phyloP scores from a whole-genome alignment of 2,797 vertebrate genomes.

The Sebastolobus alascanus region DNA sequence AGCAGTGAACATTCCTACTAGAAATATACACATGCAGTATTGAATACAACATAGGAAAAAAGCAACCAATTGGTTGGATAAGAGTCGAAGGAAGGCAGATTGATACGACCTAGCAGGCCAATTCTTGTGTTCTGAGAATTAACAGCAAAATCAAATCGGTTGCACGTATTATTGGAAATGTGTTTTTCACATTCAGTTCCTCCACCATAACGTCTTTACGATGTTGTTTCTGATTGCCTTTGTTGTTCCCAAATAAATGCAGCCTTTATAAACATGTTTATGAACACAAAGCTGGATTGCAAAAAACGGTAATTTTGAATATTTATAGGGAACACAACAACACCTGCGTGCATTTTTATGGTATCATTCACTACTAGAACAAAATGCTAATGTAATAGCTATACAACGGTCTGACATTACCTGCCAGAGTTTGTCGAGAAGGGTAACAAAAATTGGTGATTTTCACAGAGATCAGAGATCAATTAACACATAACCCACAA shows the following conservation, averaged over 20 bases:
- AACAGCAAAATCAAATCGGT: background rate
- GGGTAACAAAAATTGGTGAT: background rate
- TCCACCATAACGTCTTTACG: background rate
- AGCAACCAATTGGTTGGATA: background rate
- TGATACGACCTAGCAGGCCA: background rate
- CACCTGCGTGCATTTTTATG: background rate
- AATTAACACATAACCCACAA: background rate
- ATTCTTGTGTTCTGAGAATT: background rate
- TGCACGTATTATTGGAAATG: background rate
- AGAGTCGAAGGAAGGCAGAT: background rate
- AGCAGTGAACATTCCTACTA: background rate
- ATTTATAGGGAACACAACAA: background rate
- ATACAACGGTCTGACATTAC: background rate
- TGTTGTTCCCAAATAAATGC: background rate
- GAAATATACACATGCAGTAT: background rate
- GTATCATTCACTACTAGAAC: background rate
- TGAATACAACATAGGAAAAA: background rate
- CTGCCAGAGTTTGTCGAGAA: background rate
- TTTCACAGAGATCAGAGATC: background rate
- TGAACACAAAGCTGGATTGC: background rate
- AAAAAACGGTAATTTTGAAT: background rate
- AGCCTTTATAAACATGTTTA: slow-evolving; percentile 1
- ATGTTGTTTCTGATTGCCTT: background rate
- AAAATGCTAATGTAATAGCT: background rate
- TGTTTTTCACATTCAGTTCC: background rate